Evolutionary conservation across 1,140 invertebrate species (phyloP).

Genomic region (Episyrphus balteatus): DNA sequence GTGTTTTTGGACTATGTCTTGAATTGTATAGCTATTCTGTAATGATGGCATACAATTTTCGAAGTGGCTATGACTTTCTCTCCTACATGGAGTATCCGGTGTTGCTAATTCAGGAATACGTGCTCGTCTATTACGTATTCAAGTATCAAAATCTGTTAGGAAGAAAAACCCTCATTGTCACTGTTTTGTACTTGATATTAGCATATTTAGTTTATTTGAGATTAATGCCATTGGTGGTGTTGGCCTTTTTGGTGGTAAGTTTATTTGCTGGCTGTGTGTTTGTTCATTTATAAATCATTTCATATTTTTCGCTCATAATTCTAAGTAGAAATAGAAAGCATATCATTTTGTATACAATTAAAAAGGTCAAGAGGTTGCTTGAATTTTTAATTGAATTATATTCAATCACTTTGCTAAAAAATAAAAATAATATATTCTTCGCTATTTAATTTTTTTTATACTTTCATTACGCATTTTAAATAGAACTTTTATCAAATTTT

Average conservation of each 20-base stretch:
- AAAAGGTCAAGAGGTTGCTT: neutral
- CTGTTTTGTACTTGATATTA: slow-evolving; percentile 40
- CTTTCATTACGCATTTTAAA: too few species aligned
- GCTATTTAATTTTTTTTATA: too few species aligned
- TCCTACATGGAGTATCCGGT: slow-evolving; percentile 60
- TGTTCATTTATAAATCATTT: too few species aligned
- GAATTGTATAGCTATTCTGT: slow-evolving; percentile 51
- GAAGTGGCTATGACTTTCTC: slow-evolving; percentile 49
- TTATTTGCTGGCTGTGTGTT: slow-evolving; percentile 3
- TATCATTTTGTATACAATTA: neutral
- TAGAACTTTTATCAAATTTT: too few species aligned
- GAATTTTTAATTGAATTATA: neutral
- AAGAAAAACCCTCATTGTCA: slow-evolving; percentile 33
- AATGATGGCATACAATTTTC: slow-evolving; percentile 55
- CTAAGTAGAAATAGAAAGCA: too few species aligned
- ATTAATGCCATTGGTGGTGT: slow-evolving; percentile 43
- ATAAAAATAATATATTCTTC: too few species aligned
- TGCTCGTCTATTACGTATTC: slow-evolving; percentile 50
- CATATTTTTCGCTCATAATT: too few species aligned
- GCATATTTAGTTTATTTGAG: slow-evolving; percentile 41
- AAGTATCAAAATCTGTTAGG: slow-evolving; percentile 47
- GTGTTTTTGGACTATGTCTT: slow-evolving; percentile 25
- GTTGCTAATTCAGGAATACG: slow-evolving; percentile 51
- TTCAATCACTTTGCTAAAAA: too few species aligned
- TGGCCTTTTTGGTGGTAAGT: slow-evolving; percentile 52